Evolutionary conservation across 1,140 invertebrate genomes (phyloP), one percentile per base, ranked within the genome.

Genomic region (Lordiphosa collinella): DNA sequence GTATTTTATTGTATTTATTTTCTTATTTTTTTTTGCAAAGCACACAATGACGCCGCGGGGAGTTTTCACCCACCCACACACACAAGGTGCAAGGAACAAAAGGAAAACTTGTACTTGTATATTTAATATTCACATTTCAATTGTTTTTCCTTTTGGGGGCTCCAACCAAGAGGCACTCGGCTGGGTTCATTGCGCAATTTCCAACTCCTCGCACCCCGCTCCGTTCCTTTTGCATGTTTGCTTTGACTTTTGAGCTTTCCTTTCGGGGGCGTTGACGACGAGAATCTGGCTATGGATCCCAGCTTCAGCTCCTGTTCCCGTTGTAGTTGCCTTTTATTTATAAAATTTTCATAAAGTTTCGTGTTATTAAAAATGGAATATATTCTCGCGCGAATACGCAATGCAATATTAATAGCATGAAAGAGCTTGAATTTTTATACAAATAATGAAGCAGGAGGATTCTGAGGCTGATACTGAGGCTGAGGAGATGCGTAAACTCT

Each of bases 91-190:
- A 29, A 25, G 41, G 22, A 44, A 9, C 22, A 29, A 61, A 53
- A 59, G 47, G 50, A 50, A 64, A 62, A 70, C 74, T 69, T 74
- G 59, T 80, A 65, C 75, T 79, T 69, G 52, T 70, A 79, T 74
- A 79, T 79, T 79, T 79, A 79, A 79, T 79, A 79, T 79, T 79
- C 75, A 79, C 69, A 79, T 79, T 79, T 79, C 74, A 79, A 79
- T 79, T 80, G 74, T 79, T 79, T 66, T 67, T 58, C 44, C 37
- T 34, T 34, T 58, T 64, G 16, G 13, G 38, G 43, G 22, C 22
- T 25, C 22, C 47, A 32, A 25, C 37, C 25, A 38, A 38, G 29
- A 38, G 32, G 29, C 31, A 16, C 52, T 62, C 35, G 31, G 48
- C 44, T 57, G 46, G 53, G 37, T 44, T 75, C 65, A 57, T 75